Evolutionary conservation across 2,113 vertebrate genomes (phyloP), one percentile per base, ranked within the genome.

Genomic region (Pitta sordida): DNA sequence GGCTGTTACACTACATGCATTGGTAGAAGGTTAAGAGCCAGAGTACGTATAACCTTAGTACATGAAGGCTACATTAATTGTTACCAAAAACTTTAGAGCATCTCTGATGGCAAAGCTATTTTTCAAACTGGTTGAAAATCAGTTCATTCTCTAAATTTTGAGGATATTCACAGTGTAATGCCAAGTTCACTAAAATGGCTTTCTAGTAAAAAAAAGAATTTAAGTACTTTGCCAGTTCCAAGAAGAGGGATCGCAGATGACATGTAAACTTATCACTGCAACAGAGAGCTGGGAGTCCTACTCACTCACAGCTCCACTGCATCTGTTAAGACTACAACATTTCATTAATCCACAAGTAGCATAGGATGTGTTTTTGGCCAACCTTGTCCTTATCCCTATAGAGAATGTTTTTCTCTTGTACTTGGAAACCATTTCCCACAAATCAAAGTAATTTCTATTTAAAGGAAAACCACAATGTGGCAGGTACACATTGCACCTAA

Each of bases 61-160:
- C 34, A 55, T n/a, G 21, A 87, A 32, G 77, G 41, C 39, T 89
- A 34, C 39, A 75, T 41, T 93, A 91, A 70, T 44, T 29, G 79
- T 46, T 27, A 53, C n/a, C 46, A 86, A 56, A 82, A 69, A 30
- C 85, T 88, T 85, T 86, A 83, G 55, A 94, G 81, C 65, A 88
- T 89, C 77, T 94, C 79, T 91, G 46, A 65, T 56, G 83, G 70
- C 56, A 77, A 88, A 92, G 53, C 71, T 85, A 15, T 83, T 91
- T 76, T 87, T 87, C 83, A 95, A 75, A 68, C 68, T 8, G 11
- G 21, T 59, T 85, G 30, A 73, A 92, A 82, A 84, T 58, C 26
- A 69, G 56, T 36, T 80, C 27, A 11, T 51, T 73, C 64, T 62
- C n/a, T 34, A 81, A 64, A 68, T 64, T 71, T 71, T 83, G 34